Conservation (phyloP, 37 sponge, comb jelly and placozoan genomes). For the Hexactinellida sp. region DNA sequence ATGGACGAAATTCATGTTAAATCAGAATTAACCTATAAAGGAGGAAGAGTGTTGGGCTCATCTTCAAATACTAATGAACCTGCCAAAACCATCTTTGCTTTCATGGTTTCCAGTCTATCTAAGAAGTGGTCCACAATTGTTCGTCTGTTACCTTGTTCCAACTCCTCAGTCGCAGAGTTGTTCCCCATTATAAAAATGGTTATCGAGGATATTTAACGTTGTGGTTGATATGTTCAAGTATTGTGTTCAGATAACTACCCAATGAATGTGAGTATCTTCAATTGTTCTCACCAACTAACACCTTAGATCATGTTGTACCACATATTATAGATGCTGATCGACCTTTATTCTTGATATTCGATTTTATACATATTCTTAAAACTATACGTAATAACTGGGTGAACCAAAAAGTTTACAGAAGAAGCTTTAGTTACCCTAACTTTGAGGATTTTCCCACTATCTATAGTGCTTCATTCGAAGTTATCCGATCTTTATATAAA, state of each 20-base stretch:
- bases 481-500: not conserved
- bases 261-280: not conserved
- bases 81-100: not conserved
- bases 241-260: conserved; percentile 5
- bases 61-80: not conserved
- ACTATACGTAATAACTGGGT: not conserved
- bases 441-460: not conserved
- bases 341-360: not conserved
- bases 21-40: not conserved
- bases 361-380: not conserved
- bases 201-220: not conserved
- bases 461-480: not conserved
- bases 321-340: not conserved
- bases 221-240: not conserved
- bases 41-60: not conserved
- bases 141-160: not conserved
- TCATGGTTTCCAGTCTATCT: not conserved
- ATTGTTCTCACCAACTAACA: not conserved
- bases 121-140: not conserved
- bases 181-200: not conserved
- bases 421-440: not conserved
- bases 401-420: not conserved
- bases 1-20: conserved; percentile 10
- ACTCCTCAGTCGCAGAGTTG: not conserved
- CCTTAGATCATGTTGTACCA: not conserved